Evolutionary conservation across 2,888 invertebrate genomes (phyloP).

Genomic region (Scaptodrosophila latifasciaeformis): DNA sequence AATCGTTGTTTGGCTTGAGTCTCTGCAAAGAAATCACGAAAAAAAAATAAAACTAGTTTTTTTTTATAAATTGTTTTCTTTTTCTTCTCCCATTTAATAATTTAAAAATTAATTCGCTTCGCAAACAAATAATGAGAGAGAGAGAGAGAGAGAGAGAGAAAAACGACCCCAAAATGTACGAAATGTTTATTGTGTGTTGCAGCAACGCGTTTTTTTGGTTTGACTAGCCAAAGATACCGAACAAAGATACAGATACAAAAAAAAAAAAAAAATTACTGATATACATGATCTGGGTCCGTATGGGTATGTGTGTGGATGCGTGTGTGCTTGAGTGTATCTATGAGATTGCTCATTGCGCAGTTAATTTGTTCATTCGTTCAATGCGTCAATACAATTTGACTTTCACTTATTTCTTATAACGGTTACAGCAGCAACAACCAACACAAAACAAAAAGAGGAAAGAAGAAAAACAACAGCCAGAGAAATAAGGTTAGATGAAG

Average conservation of each 20-base stretch:
- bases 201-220: too few species aligned
- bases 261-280: slow-evolving; percentile 2
- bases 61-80: slow-evolving; percentile 5
- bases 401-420: slow-evolving; percentile 54
- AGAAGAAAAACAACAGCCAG: not conserved
- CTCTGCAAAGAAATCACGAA: too few species aligned
- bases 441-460: too few species aligned
- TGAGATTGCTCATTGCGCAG: slow-evolving; percentile 64
- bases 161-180: not conserved
- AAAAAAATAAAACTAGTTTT: slow-evolving; percentile 46
- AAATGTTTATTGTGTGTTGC: not conserved
- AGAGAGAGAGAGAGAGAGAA: not conserved
- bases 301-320: too few species aligned
- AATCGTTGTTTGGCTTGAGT: too few species aligned
- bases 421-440: not conserved
- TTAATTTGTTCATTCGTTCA: slow-evolving; percentile 66
- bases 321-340: slow-evolving; percentile 15
- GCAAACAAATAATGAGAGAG: slow-evolving; percentile 35
- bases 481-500: too few species aligned
- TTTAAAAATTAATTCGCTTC: slow-evolving; percentile 48
- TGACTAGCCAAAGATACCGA: too few species aligned
- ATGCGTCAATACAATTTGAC: slow-evolving; percentile 69
- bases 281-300: slow-evolving; percentile 13
- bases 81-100: slow-evolving; percentile 41
- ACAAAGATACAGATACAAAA: slow-evolving; percentile 1